Evolutionary conservation across 2,888 invertebrate species (phyloP), one percentile per base, ranked within the genome.

Genomic region (Rhagophthalmus giganteus): DNA sequence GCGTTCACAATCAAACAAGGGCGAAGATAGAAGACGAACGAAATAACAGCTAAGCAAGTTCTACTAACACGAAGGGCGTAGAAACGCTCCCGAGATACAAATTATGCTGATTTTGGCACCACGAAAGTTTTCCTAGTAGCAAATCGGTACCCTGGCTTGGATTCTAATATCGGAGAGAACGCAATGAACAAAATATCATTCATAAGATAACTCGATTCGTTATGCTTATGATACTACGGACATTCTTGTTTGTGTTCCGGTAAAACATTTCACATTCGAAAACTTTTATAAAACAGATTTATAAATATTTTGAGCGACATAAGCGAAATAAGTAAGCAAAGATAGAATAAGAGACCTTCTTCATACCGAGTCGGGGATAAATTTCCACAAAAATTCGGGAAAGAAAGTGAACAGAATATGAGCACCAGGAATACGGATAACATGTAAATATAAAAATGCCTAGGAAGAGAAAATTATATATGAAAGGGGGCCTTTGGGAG

Each of bases 361-460:
- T 46, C 37, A 54, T 51, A 40, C 50, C 41, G 34, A 46, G 31
- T 37, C 30, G 30, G 20, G 52, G 59, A 67, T 65, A 65, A 64
- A 64, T 66, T 65, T 64, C 55, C 50, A 50, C 58, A 60, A 59
- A 63, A 66, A 64, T 60, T 58, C 46, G 25, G 41, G 37, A 49
- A 42, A 45, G 33, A 38, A 44, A 41, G 47, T 40, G 46, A 47
- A 35, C 46, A 51, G 44, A 58, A 57, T 64, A 61, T 62, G 58
- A 63, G 59, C 61, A 48, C 50, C 50, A 54, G 55, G 61, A 61
- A 67, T 64, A 60, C 59, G 61, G 59, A 61, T 63, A 65, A 66
- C 63, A 67, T 65, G 65, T 65, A 67, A 66, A 67, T 68, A 66
- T 64, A 62, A 65, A 63, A 67, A 69, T 63, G 64, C 61, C 60